phyloP scores from a whole-genome alignment of 2,113 vertebrate species.

The human region GRCh38 chr9:101793001-101793500 shows the following conservation, averaged over 20 bases:
- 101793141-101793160: constrained; percentile 45
- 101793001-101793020: not conserved
- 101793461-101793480: no score
- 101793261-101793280: constrained; percentile 34
- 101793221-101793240: constrained; percentile 53
- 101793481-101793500: no score
- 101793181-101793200: constrained; percentile 34
- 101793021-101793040: not conserved
- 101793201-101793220: constrained; percentile 50
- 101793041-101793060: not conserved
- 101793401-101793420: not conserved
- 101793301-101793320: not conserved
- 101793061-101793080: not conserved
- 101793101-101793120: constrained; percentile 13
- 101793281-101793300: constrained; percentile 48
- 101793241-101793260: constrained; percentile 45
- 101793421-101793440: not conserved
- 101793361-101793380: not conserved
- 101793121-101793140: constrained; percentile 32
- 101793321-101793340: not conserved
- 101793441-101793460: not conserved
- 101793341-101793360: not conserved
- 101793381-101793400: not conserved
- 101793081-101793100: not conserved
- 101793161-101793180: constrained; percentile 48